Evolutionary conservation across 1,140 invertebrate genomes (phyloP).

Genomic region (Pseudachorutes palmiensis): DNA sequence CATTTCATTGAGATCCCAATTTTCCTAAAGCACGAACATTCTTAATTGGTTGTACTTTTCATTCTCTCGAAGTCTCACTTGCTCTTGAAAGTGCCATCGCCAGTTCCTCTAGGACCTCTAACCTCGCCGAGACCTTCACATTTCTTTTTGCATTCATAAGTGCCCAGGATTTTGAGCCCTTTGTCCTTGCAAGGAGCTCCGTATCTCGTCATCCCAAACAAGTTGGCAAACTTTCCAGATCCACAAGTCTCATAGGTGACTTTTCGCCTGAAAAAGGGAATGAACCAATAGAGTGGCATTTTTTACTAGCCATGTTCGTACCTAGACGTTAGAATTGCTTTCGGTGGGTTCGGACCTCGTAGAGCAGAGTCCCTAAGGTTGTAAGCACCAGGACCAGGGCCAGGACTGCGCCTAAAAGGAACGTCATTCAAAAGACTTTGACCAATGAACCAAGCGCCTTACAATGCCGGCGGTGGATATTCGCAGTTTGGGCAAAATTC

Average conservation of each 20-base stretch:
- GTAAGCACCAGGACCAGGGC: not conserved
- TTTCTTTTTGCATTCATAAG: not conserved
- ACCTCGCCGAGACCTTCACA: not conserved
- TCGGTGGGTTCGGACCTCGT: not conserved
- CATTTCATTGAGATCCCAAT: not conserved
- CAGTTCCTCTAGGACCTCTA: not conserved
- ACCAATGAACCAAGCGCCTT: not conserved
- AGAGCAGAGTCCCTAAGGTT: not conserved
- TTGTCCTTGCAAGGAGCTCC: not conserved
- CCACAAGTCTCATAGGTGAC: not conserved
- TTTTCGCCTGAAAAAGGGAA: not conserved
- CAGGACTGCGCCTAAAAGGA: not conserved
- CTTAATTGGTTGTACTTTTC: too few relatives aligned
- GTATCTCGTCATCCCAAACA: conserved; percentile 4
- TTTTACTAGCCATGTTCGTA: not conserved
- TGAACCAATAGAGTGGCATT: too few relatives aligned
- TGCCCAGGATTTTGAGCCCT: not conserved
- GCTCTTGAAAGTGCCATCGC: not conserved
- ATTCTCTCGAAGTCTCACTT: not conserved
- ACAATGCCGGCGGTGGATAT: not conserved
- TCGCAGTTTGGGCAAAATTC: not conserved
- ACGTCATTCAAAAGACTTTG: not conserved
- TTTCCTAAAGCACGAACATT: too few relatives aligned
- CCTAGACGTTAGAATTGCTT: not conserved
- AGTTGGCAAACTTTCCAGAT: not conserved